These are phyloP conservation scores for Gorsachius goisagi DNA, from an alignment of 2,113 vertebrate genomes.

Conservation along the genomic window DNA sequence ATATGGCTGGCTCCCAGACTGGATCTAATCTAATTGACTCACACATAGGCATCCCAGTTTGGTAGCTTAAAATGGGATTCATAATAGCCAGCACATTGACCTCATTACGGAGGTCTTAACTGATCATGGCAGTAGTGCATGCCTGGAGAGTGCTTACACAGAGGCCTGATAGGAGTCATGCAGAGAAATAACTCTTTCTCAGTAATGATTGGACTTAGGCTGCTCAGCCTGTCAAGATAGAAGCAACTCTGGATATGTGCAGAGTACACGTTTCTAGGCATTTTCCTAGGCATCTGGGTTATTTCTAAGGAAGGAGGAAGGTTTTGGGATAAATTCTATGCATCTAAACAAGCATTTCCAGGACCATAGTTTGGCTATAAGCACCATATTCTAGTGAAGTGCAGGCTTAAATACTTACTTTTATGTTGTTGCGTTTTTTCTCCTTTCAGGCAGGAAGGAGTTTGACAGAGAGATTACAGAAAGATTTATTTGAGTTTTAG, in stretches of 20 bases:
- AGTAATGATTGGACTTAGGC: neutral
- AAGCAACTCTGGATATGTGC: neutral
- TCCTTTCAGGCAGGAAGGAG: neutral
- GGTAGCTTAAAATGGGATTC: neutral
- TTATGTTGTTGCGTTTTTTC: accelerated
- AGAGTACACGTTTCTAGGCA: neutral
- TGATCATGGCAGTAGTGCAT: neutral
- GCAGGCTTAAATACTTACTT: neutral
- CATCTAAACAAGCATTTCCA: neutral
- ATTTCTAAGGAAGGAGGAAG: neutral
- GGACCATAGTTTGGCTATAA: neutral
- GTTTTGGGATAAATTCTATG: neutral
- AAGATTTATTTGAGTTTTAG: neutral
- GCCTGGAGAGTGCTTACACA: neutral
- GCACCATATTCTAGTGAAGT: neutral
- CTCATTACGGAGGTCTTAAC: neutral
- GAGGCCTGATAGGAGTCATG: neutral
- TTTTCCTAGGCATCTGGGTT: neutral
- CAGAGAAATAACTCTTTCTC: neutral
- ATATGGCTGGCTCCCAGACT: neutral
- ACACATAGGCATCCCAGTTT: neutral
- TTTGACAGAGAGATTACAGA: neutral
- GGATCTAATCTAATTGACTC: neutral
- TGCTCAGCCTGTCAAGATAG: neutral
- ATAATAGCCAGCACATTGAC: neutral